These are phyloP conservation scores for Dromaius novaehollandiae DNA, from an alignment of 2,113 vertebrate species.

Conservation along the genomic window DNA sequence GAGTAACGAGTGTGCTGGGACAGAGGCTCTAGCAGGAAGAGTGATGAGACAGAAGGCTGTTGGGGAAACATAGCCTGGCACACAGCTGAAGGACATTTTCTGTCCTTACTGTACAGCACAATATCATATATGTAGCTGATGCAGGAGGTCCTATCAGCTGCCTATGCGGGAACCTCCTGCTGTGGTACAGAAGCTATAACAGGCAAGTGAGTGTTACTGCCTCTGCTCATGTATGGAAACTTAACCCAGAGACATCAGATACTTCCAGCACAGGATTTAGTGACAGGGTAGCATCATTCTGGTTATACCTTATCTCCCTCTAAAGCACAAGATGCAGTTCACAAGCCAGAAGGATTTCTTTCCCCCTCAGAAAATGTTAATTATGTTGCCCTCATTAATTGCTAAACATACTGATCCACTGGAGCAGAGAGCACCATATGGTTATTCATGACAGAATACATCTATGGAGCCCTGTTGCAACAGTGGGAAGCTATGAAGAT, in stretches of 20 bases:
- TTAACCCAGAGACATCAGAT: background rate
- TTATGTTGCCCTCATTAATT: constrained; percentile 72
- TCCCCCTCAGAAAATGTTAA: constrained; percentile 43
- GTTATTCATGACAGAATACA: background rate
- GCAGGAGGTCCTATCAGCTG: constrained; percentile 25
- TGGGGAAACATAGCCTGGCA: constrained; percentile 45
- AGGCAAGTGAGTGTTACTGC: constrained; percentile 13
- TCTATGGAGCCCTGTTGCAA: background rate
- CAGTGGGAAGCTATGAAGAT: background rate
- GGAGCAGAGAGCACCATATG: constrained; percentile 68
- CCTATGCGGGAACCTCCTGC: background rate
- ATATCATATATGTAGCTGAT: constrained; percentile 16
- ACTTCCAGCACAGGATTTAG: background rate
- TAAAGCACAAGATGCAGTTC: background rate
- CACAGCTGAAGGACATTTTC: background rate
- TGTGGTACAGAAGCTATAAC: background rate
- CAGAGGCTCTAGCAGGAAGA: constrained; percentile 5
- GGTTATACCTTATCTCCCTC: background rate
- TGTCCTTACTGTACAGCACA: background rate
- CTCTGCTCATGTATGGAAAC: background rate
- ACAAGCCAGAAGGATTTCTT: background rate
- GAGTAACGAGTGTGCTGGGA: background rate
- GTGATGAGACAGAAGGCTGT: background rate
- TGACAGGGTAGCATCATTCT: background rate
- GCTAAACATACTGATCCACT: constrained; percentile 66